Percentiles rank a stretch among this genome's conserved stretches.
Conservation (phyloP, 1,140 invertebrate species). For the Pissodes strobi region DNA sequence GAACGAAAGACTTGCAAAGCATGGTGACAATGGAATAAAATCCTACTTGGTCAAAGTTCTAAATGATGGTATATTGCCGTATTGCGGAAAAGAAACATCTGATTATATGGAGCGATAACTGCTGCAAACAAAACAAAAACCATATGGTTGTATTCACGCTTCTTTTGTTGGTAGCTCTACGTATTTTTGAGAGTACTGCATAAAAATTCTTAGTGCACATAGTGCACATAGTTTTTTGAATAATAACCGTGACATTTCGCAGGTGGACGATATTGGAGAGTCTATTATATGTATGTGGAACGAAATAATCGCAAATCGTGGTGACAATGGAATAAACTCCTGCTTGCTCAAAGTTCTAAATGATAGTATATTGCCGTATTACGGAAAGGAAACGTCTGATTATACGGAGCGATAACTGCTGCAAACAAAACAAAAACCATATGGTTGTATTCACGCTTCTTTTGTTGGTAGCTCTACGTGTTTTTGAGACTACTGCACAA, state of each 20-base stretch:
- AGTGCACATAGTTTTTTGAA: constrained; percentile 21
- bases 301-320: constrained; percentile 17
- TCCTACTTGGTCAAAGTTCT: constrained; percentile 13
- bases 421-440: constrained; percentile 10
- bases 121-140: constrained; percentile 9
- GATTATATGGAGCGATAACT: too few species aligned
- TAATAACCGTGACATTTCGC: too few species aligned
- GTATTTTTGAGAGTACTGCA: constrained; percentile 22
- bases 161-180: background rate
- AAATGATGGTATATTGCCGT: too few species aligned
- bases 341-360: constrained; percentile 11
- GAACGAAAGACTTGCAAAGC: constrained; percentile 17
- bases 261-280: background rate
- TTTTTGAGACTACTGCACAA: constrained; percentile 26
- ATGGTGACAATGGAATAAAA: constrained; percentile 27
- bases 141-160: constrained; percentile 22
- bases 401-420: too few species aligned
- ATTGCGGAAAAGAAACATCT: background rate
- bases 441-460: constrained; percentile 21
- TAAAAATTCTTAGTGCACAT: constrained; percentile 20
- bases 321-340: constrained; percentile 27
- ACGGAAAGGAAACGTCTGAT: constrained; percentile 1
- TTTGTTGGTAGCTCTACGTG: background rate
- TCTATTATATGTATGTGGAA: constrained; percentile 24
- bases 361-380: too few species aligned